A percentile compares a stretch with the other conserved stretches of the same genome.
Evolutionary conservation across 1,140 invertebrate species (phyloP).

Genomic region (Thaumatotibia leucotreta): DNA sequence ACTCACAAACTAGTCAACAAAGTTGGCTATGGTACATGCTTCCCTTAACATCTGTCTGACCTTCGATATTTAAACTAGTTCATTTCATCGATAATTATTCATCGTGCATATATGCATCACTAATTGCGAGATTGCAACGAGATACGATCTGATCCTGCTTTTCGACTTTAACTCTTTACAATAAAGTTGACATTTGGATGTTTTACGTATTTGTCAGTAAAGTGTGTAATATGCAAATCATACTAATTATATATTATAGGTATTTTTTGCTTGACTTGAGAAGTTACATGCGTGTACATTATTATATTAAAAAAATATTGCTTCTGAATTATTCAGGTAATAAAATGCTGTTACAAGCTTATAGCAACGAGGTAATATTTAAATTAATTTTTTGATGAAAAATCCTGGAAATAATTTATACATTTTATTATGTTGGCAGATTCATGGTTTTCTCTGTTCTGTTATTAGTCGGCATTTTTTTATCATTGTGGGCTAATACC

Average conservation of each 20-base stretch:
- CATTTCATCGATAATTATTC: conserved; percentile 33
- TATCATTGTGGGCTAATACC: neutral
- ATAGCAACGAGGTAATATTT: too few species aligned
- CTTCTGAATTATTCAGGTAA: neutral
- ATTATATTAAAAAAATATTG: neutral
- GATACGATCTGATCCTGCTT: conserved; percentile 11
- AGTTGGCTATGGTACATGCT: neutral
- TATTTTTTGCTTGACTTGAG: conserved; percentile 4
- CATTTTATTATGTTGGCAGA: neutral
- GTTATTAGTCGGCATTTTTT: too few species aligned
- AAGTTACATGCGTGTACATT: neutral
- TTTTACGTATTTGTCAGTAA: neutral
- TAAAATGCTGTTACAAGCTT: neutral
- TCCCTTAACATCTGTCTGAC: neutral
- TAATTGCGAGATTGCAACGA: conserved; percentile 30
- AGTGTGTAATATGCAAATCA: conserved; percentile 3
- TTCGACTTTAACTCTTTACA: neutral
- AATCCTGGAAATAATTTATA: too few species aligned
- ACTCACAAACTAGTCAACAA: neutral
- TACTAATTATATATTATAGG: conserved; percentile 3
- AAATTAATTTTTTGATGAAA: too few species aligned
- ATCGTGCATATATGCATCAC: conserved; percentile 28
- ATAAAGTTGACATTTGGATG: neutral
- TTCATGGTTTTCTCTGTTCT: too few species aligned
- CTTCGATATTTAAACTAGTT: conserved; percentile 20